phyloP scores from a whole-genome alignment of 2,888 invertebrate species.

The Melieria picta region DNA sequence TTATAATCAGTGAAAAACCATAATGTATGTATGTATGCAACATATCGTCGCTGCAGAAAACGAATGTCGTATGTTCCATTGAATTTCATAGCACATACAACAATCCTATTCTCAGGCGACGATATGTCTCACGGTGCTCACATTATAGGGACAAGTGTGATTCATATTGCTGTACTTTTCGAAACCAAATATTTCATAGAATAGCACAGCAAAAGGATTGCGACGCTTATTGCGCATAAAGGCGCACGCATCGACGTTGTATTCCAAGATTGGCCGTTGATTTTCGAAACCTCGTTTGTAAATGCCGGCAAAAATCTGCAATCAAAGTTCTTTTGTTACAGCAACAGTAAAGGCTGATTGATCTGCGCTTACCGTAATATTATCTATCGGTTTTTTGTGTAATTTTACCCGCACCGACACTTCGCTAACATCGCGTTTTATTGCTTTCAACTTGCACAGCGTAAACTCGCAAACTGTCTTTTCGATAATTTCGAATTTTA shows the following conservation, averaged over 20 bases:
- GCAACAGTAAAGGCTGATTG: no score
- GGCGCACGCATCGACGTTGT: slow-evolving; percentile 19
- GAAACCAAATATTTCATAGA: slow-evolving; percentile 19
- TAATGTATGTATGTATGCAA: neutral
- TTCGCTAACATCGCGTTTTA: neutral
- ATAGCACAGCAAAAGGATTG: slow-evolving; percentile 19
- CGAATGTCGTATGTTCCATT: no score
- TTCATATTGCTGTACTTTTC: slow-evolving; percentile 28
- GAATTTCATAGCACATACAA: no score
- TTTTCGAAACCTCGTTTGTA: neutral
- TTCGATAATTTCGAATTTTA: neutral
- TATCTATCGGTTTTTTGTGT: neutral
- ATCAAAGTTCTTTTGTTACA: neutral
- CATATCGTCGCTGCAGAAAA: no score
- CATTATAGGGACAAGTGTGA: slow-evolving; percentile 30
- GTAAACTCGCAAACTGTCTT: neutral
- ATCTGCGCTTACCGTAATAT: neutral
- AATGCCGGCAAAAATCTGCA: neutral
- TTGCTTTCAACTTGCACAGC: neutral
- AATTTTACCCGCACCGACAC: neutral
- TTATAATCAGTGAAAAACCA: neutral
- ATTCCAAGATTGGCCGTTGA: neutral
- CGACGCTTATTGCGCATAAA: slow-evolving; percentile 29
- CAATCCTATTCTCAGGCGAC: no score
- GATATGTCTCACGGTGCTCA: neutral